Evolutionary conservation across 2,888 invertebrate species (phyloP).

Genomic region (Agrotis clavis): DNA sequence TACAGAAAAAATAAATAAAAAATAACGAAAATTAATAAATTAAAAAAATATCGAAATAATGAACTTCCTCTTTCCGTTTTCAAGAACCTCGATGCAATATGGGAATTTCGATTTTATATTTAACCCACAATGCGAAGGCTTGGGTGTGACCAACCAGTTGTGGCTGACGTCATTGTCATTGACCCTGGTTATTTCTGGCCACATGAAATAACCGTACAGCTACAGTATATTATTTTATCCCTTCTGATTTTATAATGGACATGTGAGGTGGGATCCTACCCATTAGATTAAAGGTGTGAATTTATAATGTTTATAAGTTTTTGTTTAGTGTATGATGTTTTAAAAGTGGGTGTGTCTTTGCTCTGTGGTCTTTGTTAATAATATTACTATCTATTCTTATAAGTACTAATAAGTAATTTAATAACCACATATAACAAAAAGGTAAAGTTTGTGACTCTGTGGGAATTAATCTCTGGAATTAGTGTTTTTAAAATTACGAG

Average conservation of each 20-base stretch:
- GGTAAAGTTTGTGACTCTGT: too few species aligned
- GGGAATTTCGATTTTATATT: not conserved
- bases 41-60: too few species aligned
- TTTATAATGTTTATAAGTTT: not conserved
- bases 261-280: too few species aligned
- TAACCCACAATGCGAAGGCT: slow-evolving; percentile 2
- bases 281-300: not conserved
- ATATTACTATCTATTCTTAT: not conserved
- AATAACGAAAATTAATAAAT: too few species aligned
- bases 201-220: slow-evolving; percentile 5
- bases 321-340: not conserved
- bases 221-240: not conserved
- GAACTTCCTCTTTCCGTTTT: not conserved
- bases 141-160: slow-evolving; percentile 21
- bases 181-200: slow-evolving; percentile 32
- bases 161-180: slow-evolving; percentile 42
- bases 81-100: not conserved
- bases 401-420: not conserved
- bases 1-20: too few species aligned
- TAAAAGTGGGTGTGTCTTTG: not conserved
- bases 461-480: too few species aligned
- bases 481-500: too few species aligned
- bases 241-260: too few species aligned
- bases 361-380: not conserved
- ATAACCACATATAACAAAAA: too few species aligned